Conservation (phyloP, 2,113 vertebrate species). For the Acrocephalus arundinaceus region DNA sequence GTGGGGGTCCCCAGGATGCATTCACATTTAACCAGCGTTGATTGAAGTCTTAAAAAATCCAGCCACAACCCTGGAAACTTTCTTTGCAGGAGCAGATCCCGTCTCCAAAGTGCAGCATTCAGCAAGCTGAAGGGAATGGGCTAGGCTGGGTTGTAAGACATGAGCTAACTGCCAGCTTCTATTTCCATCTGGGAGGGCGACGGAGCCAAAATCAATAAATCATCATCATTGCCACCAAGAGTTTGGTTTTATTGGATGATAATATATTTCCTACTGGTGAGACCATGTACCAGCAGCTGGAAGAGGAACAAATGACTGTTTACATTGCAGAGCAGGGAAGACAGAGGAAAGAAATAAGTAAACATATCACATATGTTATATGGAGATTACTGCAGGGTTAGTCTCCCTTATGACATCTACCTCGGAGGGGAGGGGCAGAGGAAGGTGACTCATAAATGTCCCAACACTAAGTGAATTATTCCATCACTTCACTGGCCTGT, state of each 20-base stretch:
- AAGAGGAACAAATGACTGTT: constrained; percentile 64
- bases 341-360: constrained; percentile 60
- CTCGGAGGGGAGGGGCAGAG: constrained; percentile 43
- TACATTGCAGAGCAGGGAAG: constrained; percentile 49
- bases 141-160: constrained; percentile 62
- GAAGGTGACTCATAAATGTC: constrained; percentile 64
- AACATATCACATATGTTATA: constrained; percentile 56
- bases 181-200: constrained; percentile 50
- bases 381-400: background rate
- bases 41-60: background rate
- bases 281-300: constrained; percentile 64
- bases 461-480: constrained; percentile 41
- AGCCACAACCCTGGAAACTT: constrained; percentile 58
- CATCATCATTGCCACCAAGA: constrained; percentile 60
- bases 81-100: constrained; percentile 9
- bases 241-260: constrained; percentile 68
- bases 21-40: background rate
- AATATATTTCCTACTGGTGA: constrained; percentile 69
- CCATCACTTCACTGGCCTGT: constrained; percentile 51
- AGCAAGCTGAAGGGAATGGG: constrained; percentile 11
- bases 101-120: constrained; percentile 3
- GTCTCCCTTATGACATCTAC: constrained; percentile 37
- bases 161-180: constrained; percentile 66
- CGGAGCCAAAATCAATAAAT: constrained; percentile 66
- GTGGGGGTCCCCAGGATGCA: background rate